phyloP scores from a whole-genome alignment of 2,113 vertebrate genomes.

The Todiramphus chloris region DNA sequence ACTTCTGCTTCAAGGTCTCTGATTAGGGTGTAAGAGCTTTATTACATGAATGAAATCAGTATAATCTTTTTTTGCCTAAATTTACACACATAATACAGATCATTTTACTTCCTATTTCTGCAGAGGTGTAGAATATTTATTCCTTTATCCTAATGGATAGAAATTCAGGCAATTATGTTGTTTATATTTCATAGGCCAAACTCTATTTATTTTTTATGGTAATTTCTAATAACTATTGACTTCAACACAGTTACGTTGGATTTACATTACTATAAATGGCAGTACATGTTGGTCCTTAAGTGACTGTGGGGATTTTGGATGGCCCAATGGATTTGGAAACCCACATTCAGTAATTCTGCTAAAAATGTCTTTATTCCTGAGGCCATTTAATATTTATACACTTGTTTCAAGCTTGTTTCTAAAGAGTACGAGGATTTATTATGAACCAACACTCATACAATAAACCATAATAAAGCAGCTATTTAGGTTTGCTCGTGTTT shows the following conservation, averaged over 20 bases:
- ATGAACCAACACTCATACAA: constrained; percentile 27
- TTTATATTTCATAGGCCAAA: constrained; percentile 4
- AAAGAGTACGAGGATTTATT: constrained; percentile 52
- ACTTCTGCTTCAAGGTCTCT: background rate
- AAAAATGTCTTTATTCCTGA: constrained; percentile 61
- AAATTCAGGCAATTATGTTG: constrained; percentile 38
- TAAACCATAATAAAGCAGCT: constrained; percentile 25
- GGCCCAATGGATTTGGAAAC: constrained; percentile 49
- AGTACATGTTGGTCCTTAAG: constrained; percentile 28
- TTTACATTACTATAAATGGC: constrained; percentile 42
- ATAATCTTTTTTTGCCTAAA: background rate
- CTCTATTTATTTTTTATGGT: constrained; percentile 13
- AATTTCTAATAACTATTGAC: constrained; percentile 20
- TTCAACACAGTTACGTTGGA: constrained; percentile 18
- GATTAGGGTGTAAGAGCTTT: background rate
- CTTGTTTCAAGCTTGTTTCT: constrained; percentile 57
- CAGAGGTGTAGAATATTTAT: background rate
- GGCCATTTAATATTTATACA: constrained; percentile 62
- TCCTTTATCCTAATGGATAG: background rate
- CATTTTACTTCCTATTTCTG: background rate
- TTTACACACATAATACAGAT: background rate
- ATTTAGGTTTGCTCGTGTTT: constrained; percentile 25
- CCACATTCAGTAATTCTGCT: constrained; percentile 49
- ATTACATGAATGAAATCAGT: constrained; percentile 14
- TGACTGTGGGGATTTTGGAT: constrained; percentile 48